These are phyloP conservation scores for Andrena bicolor DNA, from an alignment of 2,888 invertebrate genomes.

Conservation along the genomic window DNA sequence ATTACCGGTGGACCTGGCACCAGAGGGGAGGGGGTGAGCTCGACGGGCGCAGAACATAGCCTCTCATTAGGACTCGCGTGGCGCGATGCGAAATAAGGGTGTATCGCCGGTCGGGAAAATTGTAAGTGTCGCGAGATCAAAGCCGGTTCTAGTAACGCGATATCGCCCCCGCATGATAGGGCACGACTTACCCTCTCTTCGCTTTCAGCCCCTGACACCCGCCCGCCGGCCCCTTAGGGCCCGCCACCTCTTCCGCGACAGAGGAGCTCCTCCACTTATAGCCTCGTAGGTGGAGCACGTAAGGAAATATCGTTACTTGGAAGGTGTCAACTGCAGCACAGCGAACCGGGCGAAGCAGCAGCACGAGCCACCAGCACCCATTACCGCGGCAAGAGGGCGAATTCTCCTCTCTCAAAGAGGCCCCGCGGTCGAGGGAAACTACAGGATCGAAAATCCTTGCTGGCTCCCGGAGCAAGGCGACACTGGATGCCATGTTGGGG, in stretches of 20 bases:
- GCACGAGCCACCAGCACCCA: neutral
- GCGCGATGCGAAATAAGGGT: slow-evolving; percentile 82
- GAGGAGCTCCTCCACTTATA: slow-evolving; percentile 23
- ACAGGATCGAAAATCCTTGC: neutral
- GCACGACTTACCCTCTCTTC: slow-evolving; percentile 51
- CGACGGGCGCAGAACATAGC: slow-evolving; percentile 75
- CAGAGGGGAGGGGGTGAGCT: slow-evolving; percentile 37
- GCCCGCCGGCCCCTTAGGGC: slow-evolving; percentile 13
- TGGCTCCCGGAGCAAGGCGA: no score
- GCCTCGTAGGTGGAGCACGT: slow-evolving; percentile 42
- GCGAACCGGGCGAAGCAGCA: slow-evolving; percentile 1
- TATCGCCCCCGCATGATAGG: slow-evolving; percentile 80
- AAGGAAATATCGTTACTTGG: slow-evolving; percentile 73
- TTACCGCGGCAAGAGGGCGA: slow-evolving; percentile 22
- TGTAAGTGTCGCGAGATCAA: slow-evolving; percentile 85
- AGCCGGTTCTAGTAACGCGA: slow-evolving; percentile 84
- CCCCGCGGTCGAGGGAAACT: slow-evolving; percentile 19
- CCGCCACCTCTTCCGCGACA: slow-evolving; percentile 47
- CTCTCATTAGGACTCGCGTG: slow-evolving; percentile 84
- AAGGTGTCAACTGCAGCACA: slow-evolving; percentile 77
- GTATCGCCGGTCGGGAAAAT: slow-evolving; percentile 84
- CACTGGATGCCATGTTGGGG: neutral
- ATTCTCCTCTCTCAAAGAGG: slow-evolving; percentile 45
- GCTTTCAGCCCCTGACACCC: slow-evolving; percentile 11
- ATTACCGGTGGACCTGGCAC: slow-evolving; percentile 75